Percentiles rank a stretch among this genome's conserved stretches.
Evolutionary conservation across 2,888 invertebrate species (phyloP).

Genomic region (Melinaea marsaeus): DNA sequence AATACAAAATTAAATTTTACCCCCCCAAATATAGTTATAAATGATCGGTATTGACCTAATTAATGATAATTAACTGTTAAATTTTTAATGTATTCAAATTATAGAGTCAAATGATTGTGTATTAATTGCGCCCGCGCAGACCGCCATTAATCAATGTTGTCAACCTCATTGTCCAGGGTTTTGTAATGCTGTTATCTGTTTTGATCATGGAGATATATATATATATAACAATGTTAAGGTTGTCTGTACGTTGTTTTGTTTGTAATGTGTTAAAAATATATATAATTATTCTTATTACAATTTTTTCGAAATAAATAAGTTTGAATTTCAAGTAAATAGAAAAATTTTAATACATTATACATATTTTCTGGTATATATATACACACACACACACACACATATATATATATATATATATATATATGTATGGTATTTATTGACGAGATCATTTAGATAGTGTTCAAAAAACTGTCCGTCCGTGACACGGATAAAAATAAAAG

Average conservation of each 20-base stretch:
- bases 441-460: constrained; percentile 20
- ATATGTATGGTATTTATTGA: constrained; percentile 26
- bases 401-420: too few species aligned
- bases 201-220: constrained; percentile 11
- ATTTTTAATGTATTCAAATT: constrained; percentile 6
- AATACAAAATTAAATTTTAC: too few species aligned
- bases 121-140: constrained; percentile 10
- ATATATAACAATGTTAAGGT: neutral
- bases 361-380: too few species aligned
- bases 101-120: neutral
- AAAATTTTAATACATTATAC: too few species aligned
- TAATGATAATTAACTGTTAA: neutral
- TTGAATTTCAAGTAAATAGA: too few species aligned
- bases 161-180: constrained; percentile 38
- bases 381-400: too few species aligned
- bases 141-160: constrained; percentile 42
- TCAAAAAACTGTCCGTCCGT: constrained; percentile 32
- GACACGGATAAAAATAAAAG: constrained; percentile 15
- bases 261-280: too few species aligned
- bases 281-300: too few species aligned
- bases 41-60: neutral
- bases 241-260: too few species aligned
- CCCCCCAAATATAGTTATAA: neutral
- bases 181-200: constrained; percentile 40
- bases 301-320: too few species aligned